Evolutionary conservation across 2,113 vertebrate genomes (phyloP).

Genomic region (Vidua macroura): DNA sequence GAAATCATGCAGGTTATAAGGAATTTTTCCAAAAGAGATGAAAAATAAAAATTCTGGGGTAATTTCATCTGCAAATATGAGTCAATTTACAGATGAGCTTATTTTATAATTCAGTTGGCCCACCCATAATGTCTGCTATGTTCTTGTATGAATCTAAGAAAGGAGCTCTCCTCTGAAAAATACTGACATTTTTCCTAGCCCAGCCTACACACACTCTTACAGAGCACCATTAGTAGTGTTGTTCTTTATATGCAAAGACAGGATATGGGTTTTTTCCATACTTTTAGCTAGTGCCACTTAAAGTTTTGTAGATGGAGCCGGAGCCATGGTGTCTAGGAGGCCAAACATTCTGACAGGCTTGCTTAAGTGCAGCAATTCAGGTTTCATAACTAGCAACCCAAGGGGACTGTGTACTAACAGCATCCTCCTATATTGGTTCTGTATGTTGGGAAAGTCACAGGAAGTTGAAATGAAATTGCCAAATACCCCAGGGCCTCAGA

Average conservation of each 20-base stretch:
- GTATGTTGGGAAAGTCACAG: constrained; percentile 65
- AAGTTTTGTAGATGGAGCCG: constrained; percentile 84
- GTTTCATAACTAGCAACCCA: constrained; percentile 73
- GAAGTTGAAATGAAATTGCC: constrained; percentile 67
- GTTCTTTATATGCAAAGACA: constrained; percentile 72
- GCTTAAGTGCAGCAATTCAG: constrained; percentile 79
- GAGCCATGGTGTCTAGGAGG: constrained; percentile 82
- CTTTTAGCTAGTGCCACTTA: constrained; percentile 79
- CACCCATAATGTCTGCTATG: accelerated
- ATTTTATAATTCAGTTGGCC: not conserved
- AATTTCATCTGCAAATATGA: not conserved
- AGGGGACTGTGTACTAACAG: constrained; percentile 63
- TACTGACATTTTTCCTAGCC: not conserved
- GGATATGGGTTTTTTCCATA: constrained; percentile 87
- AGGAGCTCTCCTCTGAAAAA: not conserved
- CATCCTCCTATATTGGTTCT: constrained; percentile 49
- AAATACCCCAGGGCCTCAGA: constrained; percentile 8
- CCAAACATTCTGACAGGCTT: constrained; percentile 69
- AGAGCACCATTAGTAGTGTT: constrained; percentile 74
- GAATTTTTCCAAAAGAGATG: not conserved
- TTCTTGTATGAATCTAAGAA: not conserved
- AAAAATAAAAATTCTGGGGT: not conserved
- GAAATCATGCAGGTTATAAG: not conserved
- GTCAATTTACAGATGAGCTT: not conserved
- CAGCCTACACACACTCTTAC: constrained; percentile 69